These are phyloP conservation scores for Synodontis membranacea DNA, from an alignment of 2,113 vertebrate genomes.

Conservation along the genomic window DNA sequence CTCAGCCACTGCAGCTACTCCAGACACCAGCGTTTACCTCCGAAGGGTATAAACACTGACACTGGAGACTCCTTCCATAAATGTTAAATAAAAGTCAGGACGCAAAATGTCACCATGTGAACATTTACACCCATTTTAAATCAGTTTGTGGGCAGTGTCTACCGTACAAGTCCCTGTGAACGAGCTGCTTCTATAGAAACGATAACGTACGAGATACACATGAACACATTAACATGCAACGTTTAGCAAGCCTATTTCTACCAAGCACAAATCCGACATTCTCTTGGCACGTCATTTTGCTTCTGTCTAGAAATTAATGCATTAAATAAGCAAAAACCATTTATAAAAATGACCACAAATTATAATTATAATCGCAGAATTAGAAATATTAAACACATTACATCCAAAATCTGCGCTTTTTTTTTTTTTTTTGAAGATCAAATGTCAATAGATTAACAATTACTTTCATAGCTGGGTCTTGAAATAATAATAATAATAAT, in stretches of 20 bases:
- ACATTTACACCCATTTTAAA: neutral
- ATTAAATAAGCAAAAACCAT: neutral
- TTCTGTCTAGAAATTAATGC: neutral
- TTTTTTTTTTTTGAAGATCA: no score
- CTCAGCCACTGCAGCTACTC: neutral
- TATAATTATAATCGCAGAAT: neutral
- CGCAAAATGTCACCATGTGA: neutral
- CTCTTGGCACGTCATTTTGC: neutral
- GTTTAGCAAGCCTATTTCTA: neutral
- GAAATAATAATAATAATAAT: no score
- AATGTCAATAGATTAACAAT: no score
- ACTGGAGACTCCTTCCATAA: neutral
- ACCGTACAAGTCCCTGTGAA: neutral
- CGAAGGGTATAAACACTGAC: no score
- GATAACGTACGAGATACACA: neutral
- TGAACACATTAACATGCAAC: neutral
- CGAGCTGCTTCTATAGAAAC: neutral
- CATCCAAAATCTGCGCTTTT: no score
- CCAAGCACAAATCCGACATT: no score
- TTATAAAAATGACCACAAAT: neutral
- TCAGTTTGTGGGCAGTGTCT: no score
- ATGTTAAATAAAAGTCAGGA: no score
- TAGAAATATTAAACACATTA: neutral
- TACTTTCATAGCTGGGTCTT: no score
- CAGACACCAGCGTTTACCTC: no score